Conservation (phyloP, 2,797 vertebrate genomes). For the Eptatretus atami region DNA sequence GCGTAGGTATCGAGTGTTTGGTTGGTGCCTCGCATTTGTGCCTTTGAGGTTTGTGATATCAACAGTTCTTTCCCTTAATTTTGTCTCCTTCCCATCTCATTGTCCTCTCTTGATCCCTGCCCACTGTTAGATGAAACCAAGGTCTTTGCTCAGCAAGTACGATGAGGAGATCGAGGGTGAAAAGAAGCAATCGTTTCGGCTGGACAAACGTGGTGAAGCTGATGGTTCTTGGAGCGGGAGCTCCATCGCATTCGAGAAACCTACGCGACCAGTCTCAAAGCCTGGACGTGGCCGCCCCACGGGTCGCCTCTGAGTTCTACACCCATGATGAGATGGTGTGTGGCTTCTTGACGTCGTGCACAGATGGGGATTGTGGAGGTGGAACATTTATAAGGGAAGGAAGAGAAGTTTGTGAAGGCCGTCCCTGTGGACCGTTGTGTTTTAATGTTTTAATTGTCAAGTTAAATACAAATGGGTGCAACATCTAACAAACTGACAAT, state of each 20-base stretch:
- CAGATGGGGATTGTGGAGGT: not conserved
- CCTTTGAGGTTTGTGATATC: too few species aligned
- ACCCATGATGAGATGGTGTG: constrained; percentile 45
- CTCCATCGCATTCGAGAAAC: constrained; percentile 32
- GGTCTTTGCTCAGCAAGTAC: constrained; percentile 38
- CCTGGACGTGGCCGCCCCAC: constrained; percentile 22
- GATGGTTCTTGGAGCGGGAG: constrained; percentile 37
- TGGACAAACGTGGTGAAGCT: constrained; percentile 27
- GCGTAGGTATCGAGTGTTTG: too few species aligned
- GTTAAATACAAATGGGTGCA: too few species aligned
- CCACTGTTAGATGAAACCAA: constrained; percentile 18
- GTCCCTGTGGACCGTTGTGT: too few species aligned
- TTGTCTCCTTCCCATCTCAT: not conserved
- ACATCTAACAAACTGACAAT: too few species aligned
- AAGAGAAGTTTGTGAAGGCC: too few species aligned
- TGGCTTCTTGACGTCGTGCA: too few species aligned
- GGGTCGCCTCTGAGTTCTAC: constrained; percentile 42
- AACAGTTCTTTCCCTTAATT: not conserved
- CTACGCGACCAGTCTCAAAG: constrained; percentile 36
- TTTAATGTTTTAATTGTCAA: too few species aligned
- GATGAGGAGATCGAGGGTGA: constrained; percentile 67
- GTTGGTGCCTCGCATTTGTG: too few species aligned
- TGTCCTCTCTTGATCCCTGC: not conserved
- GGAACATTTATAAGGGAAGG: too few species aligned
- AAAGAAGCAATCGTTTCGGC: constrained; percentile 40